phyloP scores from a whole-genome alignment of 2,797 vertebrate genomes.

The Falco biarmicus region DNA sequence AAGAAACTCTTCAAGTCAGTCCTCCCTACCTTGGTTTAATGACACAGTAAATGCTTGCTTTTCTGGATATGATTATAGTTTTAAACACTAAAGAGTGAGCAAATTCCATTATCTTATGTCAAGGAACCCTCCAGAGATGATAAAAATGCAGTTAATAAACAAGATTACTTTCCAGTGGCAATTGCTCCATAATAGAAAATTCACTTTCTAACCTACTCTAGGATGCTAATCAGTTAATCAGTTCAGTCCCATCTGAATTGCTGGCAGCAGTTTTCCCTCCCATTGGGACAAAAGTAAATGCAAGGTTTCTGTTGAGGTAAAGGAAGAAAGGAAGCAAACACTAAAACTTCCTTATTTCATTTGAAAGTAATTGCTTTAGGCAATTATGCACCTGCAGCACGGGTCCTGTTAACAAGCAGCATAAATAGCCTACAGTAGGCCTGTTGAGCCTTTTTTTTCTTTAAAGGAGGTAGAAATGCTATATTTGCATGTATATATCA shows the following conservation, averaged over 20 bases:
- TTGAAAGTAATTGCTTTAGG: background rate
- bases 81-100: slow-evolving; percentile 34
- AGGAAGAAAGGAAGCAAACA: background rate
- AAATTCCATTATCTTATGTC: slow-evolving; percentile 37
- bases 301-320: background rate
- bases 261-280: slow-evolving; percentile 22
- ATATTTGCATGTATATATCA: rapidly evolving
- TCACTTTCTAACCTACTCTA: slow-evolving; percentile 31
- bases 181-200: slow-evolving; percentile 42
- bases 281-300: background rate
- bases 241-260: background rate
- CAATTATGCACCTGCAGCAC: background rate
- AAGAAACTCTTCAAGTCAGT: background rate
- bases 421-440: background rate
- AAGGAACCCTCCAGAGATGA: slow-evolving; percentile 46
- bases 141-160: slow-evolving; percentile 51
- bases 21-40: background rate
- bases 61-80: slow-evolving; percentile 33
- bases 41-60: slow-evolving; percentile 46
- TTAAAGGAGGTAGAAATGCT: background rate
- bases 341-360: background rate
- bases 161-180: slow-evolving; percentile 53
- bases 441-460: background rate
- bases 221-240: slow-evolving; percentile 55
- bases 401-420: background rate